Conservation (phyloP, 2,113 vertebrate genomes). For the Anoura caudifer region DNA sequence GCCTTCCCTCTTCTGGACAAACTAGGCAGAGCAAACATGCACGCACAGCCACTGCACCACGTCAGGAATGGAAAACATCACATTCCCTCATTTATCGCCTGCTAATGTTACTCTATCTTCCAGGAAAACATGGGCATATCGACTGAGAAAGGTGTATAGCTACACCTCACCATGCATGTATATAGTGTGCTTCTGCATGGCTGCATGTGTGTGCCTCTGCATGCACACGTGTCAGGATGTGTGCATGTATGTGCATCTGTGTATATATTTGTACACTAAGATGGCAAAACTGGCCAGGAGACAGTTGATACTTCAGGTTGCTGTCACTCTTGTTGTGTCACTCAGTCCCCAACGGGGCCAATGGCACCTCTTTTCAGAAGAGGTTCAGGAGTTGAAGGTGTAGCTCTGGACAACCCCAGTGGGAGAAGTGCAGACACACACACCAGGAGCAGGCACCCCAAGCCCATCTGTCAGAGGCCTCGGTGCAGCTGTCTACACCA, state of each 20-base stretch:
- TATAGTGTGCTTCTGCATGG: rapidly evolving
- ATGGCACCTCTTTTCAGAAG: neutral
- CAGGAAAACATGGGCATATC: neutral
- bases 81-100: rapidly evolving
- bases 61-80: rapidly evolving
- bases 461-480: neutral
- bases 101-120: neutral
- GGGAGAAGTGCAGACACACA: no score
- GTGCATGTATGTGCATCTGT: neutral
- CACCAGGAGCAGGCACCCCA: neutral
- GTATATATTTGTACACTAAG: rapidly evolving
- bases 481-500: neutral
- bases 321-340: neutral
- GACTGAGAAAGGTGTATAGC: neutral
- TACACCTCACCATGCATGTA: no score
- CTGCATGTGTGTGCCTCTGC: no score
- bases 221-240: no score
- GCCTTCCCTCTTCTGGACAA: neutral
- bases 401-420: neutral
- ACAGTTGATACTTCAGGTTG: neutral
- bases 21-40: neutral
- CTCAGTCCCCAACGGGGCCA: neutral
- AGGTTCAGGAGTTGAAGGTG: neutral
- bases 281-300: neutral
- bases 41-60: rapidly evolving